phyloP scores from a whole-genome alignment of 1,140 invertebrate genomes.

The Drosophila navojoa region DNA sequence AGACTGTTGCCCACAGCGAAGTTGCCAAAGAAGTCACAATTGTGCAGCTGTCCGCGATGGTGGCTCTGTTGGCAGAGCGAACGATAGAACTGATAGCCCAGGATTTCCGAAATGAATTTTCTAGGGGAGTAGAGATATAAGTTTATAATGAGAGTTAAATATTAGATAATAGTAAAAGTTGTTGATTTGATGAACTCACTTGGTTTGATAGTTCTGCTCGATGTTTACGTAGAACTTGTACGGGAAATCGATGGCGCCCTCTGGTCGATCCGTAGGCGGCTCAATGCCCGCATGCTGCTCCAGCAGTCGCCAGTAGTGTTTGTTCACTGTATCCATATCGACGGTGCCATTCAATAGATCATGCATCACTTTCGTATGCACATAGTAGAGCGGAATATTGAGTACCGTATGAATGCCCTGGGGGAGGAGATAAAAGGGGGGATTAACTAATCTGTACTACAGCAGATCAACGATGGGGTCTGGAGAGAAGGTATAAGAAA shows the following conservation, averaged over 20 bases:
- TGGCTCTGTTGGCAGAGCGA: conserved; percentile 86
- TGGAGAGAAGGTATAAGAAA: not conserved
- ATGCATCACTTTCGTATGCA: conserved; percentile 79
- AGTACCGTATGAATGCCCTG: conserved; percentile 77
- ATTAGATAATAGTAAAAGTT: not conserved
- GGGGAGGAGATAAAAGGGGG: not conserved
- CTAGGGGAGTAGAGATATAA: conserved; percentile 17
- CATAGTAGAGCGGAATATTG: conserved; percentile 74
- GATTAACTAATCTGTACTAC: too few species aligned
- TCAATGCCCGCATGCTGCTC: conserved; percentile 87
- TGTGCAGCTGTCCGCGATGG: conserved; percentile 85
- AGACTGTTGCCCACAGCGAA: conserved; percentile 84
- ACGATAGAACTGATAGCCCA: conserved; percentile 85
- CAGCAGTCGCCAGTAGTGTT: conserved; percentile 86
- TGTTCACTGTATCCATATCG: conserved; percentile 85
- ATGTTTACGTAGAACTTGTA: conserved; percentile 81
- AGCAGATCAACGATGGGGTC: too few species aligned
- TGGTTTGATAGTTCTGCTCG: conserved; percentile 72
- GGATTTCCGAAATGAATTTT: conserved; percentile 76
- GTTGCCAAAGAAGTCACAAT: conserved; percentile 86
- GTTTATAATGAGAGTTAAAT: not conserved
- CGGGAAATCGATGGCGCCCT: conserved; percentile 87
- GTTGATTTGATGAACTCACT: conserved; percentile 34
- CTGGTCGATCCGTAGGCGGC: conserved; percentile 85
- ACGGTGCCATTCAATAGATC: conserved; percentile 69